Percentiles rank a stretch among this genome's conserved stretches.
These are phyloP conservation scores for Chelonus formosanus DNA, from an alignment of 2,888 invertebrate genomes.

Conservation along the genomic window DNA sequence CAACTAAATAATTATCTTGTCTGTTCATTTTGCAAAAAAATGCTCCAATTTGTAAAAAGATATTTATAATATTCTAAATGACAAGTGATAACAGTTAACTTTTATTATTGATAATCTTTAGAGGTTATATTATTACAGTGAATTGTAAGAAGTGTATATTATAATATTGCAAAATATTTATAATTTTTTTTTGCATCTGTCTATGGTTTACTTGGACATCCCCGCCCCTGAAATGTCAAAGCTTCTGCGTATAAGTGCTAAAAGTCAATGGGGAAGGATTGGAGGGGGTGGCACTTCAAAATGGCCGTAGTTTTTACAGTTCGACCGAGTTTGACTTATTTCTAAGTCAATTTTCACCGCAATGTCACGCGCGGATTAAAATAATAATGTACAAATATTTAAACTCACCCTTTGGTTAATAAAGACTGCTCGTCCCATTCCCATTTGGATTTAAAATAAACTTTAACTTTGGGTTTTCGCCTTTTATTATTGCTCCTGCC, in stretches of 20 bases:
- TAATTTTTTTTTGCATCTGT: conserved; percentile 5
- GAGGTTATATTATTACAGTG: too few species aligned
- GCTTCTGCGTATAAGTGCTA: conserved; percentile 38
- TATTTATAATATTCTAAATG: too few species aligned
- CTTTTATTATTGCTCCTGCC: conserved; percentile 11
- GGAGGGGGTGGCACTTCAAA: conserved; percentile 39
- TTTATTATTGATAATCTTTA: too few species aligned
- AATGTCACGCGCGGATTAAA: neutral
- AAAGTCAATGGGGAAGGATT: conserved; percentile 38
- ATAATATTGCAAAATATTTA: too few species aligned
- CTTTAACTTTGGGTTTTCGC: neutral
- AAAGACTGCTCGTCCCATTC: conserved; percentile 52
- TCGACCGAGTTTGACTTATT: conserved; percentile 9
- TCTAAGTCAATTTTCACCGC: neutral
- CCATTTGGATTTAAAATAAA: conserved; percentile 34
- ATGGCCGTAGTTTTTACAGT: conserved; percentile 21
- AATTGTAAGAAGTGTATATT: too few species aligned
- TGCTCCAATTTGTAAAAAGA: too few species aligned
- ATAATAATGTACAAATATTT: neutral
- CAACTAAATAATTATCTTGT: too few species aligned
- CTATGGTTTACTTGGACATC: conserved; percentile 1
- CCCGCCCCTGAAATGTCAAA: conserved; percentile 54
- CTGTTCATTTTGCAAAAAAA: too few species aligned
- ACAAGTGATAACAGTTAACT: too few species aligned
- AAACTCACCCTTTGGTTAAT: conserved; percentile 57